These are phyloP conservation scores for Drosophila arawakana DNA, from an alignment of 1,140 invertebrate genomes.

Conservation along the genomic window DNA sequence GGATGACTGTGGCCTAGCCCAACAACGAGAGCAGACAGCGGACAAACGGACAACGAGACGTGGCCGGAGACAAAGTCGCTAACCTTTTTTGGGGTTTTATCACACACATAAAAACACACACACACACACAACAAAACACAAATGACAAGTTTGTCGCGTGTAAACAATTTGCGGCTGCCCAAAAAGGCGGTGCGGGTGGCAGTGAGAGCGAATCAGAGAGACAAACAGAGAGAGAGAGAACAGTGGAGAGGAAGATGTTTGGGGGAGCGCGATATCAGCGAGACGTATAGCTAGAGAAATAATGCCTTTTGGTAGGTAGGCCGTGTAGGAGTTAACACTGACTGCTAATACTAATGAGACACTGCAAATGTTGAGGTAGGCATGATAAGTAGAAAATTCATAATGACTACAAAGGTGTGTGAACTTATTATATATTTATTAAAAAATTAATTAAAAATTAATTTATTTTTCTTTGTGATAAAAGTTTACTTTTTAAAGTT, in stretches of 20 bases:
- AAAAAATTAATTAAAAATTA: too few relatives aligned
- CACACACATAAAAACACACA: slow-evolving; percentile 49
- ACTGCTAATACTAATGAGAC: slow-evolving; percentile 23
- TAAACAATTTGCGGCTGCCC: slow-evolving; percentile 77
- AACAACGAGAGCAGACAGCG: slow-evolving; percentile 48
- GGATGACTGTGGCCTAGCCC: slow-evolving; percentile 60
- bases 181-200: slow-evolving; percentile 71
- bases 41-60: slow-evolving; percentile 14
- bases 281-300: slow-evolving; percentile 66
- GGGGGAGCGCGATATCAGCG: slow-evolving; percentile 51
- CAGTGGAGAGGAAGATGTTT: neutral
- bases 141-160: slow-evolving; percentile 81
- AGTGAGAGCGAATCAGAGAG: slow-evolving; percentile 9
- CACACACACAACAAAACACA: neutral
- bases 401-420: too few relatives aligned
- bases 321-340: slow-evolving; percentile 49
- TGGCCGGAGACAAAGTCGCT: slow-evolving; percentile 64
- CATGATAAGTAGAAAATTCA: neutral
- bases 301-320: slow-evolving; percentile 48
- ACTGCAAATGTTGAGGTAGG: slow-evolving; percentile 30
- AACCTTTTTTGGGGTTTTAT: slow-evolving; percentile 75
- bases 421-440: too few relatives aligned
- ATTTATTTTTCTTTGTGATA: too few relatives aligned
- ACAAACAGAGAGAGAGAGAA: neutral
- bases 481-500: too few relatives aligned